Base-by-base conservation (phyloP, 2,113 vertebrate species). In the Carettochelys insculpta region DNA sequence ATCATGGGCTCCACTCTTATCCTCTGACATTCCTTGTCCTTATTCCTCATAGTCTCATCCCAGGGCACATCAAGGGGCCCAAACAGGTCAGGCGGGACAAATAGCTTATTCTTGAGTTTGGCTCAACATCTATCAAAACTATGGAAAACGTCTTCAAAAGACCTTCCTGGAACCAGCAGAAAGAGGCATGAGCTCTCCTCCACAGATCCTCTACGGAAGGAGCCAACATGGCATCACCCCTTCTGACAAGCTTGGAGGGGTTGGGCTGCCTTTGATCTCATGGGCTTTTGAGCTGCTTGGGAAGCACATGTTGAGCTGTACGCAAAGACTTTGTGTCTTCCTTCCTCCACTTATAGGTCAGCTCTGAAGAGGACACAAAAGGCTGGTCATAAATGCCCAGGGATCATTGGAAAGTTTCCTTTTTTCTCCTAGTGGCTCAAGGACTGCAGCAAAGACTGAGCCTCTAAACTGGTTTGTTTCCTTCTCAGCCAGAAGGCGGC, bases 171-270 rank as follows among this genome's bases (percentile, higher is more conserved):
- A 16, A 68, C 34, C 88, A 53, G 54, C 77, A 82, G 54, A 50
- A 75, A 45, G 4, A 29, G 47, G 73, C 27, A 2, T 53, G 17
- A 45, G 58, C 9, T 3, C 77, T 47, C 20, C 45, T n/a, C 1
- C 0, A 4, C 8, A 31, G 56, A 14, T 11, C 68, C 3, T 48
- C n/a, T 34, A 1, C 0, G 0, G 11, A 73, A 9, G 17, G n/a
- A 73, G 47, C 51, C 22, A 58, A 45, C 2, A 12, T 14, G 47
- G 31, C 54, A 17, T n/a, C 0, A 2, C 79, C 58, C 73, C n/a
- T 31, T 52, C 47, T 17, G 75, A n/a, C 73, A 25, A 16, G 85
- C 5, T 8, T 38, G 8, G 8, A 54, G 71, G 14, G 16, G 48
- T 6, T 3, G 52, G 43, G 52, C 27, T 79, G 52, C 6, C 43